These are phyloP conservation scores for Antennarius maculatus DNA, from an alignment of 2,797 vertebrate genomes.

Conservation along the genomic window DNA sequence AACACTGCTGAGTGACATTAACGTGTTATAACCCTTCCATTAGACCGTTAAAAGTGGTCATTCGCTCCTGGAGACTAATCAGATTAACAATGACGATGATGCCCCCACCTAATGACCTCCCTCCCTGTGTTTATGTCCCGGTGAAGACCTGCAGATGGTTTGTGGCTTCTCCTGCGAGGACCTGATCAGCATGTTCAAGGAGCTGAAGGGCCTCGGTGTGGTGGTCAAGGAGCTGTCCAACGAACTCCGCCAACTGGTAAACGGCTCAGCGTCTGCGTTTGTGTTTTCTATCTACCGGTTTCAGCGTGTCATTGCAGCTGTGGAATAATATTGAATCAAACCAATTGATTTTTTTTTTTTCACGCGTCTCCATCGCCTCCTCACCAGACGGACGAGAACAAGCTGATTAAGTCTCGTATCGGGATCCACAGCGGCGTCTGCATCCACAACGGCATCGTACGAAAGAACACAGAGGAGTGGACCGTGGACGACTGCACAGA, in stretches of 20 bases:
- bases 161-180: conserved; percentile 97
- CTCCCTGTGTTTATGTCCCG: conserved; percentile 6
- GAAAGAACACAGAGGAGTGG: conserved; percentile 93
- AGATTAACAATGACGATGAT: neutral
- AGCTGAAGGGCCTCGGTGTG: conserved; percentile 90
- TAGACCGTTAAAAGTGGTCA: too few relatives aligned
- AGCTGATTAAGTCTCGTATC: conserved; percentile 80
- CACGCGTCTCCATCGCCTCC: neutral
- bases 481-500: conserved; percentile 96
- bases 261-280: conserved; percentile 6
- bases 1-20: conserved; percentile 1
- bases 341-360: neutral
- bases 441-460: conserved; percentile 91
- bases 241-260: conserved; percentile 92
- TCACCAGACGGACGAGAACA: conserved; percentile 88
- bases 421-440: conserved; percentile 86
- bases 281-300: too few relatives aligned
- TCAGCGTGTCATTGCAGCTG: too few relatives aligned
- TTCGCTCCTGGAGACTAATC: neutral
- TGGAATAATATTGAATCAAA: neutral
- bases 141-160: conserved; percentile 89
- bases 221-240: conserved; percentile 92
- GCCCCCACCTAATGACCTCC: neutral
- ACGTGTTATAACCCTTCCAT: neutral
- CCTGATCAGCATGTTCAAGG: conserved; percentile 93